These are phyloP conservation scores for Tragulus kanchil DNA, from an alignment of 2,113 vertebrate genomes.

Conservation along the genomic window DNA sequence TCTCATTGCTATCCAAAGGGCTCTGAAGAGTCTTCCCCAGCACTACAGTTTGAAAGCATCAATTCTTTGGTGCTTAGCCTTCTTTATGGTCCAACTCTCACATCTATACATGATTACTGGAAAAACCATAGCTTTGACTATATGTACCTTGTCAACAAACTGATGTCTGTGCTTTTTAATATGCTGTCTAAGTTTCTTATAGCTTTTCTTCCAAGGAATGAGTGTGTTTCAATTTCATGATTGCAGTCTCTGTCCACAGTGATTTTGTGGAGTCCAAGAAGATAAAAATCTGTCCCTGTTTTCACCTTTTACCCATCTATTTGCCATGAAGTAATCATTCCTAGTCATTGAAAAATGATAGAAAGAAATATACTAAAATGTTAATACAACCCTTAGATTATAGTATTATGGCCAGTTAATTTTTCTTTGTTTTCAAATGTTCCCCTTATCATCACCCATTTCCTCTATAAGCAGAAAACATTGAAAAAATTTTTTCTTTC, in stretches of 20 bases:
- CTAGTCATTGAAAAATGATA: slow-evolving; percentile 27
- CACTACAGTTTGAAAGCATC: not conserved
- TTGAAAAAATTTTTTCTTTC: slow-evolving; percentile 25
- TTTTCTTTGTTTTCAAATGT: slow-evolving; percentile 8
- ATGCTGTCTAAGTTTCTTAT: not conserved
- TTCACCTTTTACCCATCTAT: not conserved
- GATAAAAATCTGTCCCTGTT: not conserved
- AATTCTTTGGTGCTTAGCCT: not conserved
- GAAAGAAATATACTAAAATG: slow-evolving; percentile 35
- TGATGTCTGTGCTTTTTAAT: not conserved
- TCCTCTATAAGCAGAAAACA: not conserved
- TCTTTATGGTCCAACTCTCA: not conserved
- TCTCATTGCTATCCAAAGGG: not conserved
- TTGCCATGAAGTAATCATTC: not conserved
- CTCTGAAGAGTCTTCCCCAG: not conserved
- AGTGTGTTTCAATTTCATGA: not conserved
- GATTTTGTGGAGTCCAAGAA: not conserved
- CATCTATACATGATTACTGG: not conserved
- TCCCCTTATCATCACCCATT: not conserved
- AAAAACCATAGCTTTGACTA: not conserved
- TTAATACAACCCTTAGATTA: not conserved
- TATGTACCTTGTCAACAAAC: not conserved
- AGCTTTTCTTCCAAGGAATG: not conserved
- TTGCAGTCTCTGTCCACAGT: not conserved
- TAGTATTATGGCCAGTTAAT: slow-evolving; percentile 5